Evolutionary conservation across 2,113 vertebrate species (phyloP), one percentile per base, ranked within the genome.

Genomic region (Onychorhynchus coronatus): DNA sequence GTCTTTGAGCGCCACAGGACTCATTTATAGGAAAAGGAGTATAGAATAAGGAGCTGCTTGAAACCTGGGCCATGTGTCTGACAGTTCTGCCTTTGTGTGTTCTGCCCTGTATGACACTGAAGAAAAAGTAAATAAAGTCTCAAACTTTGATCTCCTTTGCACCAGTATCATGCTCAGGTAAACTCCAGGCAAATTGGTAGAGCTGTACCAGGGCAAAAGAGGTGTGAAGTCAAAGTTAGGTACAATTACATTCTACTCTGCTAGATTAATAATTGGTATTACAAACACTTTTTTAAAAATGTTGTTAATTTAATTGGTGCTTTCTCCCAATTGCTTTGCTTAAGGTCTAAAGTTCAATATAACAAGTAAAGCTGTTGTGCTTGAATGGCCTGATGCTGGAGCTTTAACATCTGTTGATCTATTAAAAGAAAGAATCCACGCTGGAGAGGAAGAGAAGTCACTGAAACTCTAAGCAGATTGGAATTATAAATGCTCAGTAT

Each of bases 371-470:
- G 37, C 41, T 85, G 52, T 89, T 94, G 37, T 72, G 20, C 16
- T 81, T 85, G 70, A 92, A 47, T 53, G 56, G 16, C 24, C 62
- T 85, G 66, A 52, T 92, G 75, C 37, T 92, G 66, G 66, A 96
- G 73, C 52, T 79, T 84, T 65, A 91, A 95, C 96, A 97, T 95
- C 91, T 94, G 91, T 85, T 95, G 74, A 70, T 53, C 87, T 96
- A 46, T 70, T 89, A 89, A 94, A 92, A 50, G 84, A 78, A 95
- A 53, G 41, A 93, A 91, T 89, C 66, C 58, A 72, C 49, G 22
- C 53, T 70, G 53, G 70, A 91, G 20, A 94, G 85, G 83, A 96
- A 90, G 42, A 91, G 67, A 81, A 94, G 41, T 49, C 49, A 65
- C 39, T 75, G 79, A 67, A 96, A 84, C 30, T 61, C 84, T 39